Conservation (phyloP, 2,797 vertebrate species). For the Pitangus sulphuratus region DNA sequence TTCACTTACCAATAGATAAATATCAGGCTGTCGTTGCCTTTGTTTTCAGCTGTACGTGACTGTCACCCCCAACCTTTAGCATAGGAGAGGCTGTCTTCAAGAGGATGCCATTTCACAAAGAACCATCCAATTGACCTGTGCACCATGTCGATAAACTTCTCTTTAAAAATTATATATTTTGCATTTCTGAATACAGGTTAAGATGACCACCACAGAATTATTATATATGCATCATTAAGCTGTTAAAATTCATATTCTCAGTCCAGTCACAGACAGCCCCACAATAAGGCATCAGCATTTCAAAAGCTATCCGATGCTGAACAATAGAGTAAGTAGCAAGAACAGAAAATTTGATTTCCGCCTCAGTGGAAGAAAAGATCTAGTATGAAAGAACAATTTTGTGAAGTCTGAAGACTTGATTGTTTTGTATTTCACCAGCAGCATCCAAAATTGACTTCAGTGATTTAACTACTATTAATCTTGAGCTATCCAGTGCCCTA, state of each 20-base stretch:
- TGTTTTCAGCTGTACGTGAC: neutral
- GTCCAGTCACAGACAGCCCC: neutral
- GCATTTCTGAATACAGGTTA: neutral
- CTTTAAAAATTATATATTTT: neutral
- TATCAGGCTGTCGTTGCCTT: neutral
- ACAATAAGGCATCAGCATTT: slow-evolving; percentile 20
- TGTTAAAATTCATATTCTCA: slow-evolving; percentile 35
- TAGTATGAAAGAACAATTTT: slow-evolving; percentile 8
- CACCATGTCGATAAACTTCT: neutral
- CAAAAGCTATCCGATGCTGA: neutral
- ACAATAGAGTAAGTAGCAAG: slow-evolving; percentile 14
- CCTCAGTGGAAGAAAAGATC: neutral
- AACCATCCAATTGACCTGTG: neutral
- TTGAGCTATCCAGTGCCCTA: neutral
- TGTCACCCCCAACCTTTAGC: neutral
- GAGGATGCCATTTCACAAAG: neutral
- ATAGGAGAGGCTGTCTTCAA: neutral
- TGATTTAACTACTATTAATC: neutral
- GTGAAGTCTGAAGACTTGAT: neutral
- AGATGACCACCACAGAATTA: neutral
- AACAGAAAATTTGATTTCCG: slow-evolving; percentile 23
- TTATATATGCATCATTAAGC: neutral
- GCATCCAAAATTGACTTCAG: neutral
- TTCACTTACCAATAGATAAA: neutral
- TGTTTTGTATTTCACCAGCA: slow-evolving; percentile 8